phyloP scores from a whole-genome alignment of 2,888 invertebrate species.

The Eristalis arbustorum region DNA sequence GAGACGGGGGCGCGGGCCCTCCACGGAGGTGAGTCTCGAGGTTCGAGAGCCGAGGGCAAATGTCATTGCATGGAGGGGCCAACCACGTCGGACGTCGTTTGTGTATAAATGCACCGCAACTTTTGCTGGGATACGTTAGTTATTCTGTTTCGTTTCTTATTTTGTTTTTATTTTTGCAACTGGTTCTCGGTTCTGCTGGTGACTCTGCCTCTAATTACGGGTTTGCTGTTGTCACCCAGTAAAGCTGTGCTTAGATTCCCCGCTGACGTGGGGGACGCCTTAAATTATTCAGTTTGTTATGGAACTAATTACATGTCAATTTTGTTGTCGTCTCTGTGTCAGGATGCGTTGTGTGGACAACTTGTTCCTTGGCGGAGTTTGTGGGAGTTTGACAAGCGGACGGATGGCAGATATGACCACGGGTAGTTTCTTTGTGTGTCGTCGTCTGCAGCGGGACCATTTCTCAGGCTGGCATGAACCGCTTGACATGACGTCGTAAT shows the following conservation, averaged over 20 bases:
- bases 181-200: background rate
- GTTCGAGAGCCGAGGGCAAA: slow-evolving; percentile 12
- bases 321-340: slow-evolving; percentile 13
- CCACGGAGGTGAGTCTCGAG: no score
- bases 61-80: slow-evolving; percentile 28
- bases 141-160: slow-evolving; percentile 9
- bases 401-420: background rate
- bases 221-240: slow-evolving; percentile 18
- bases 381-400: background rate
- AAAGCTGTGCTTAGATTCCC: slow-evolving; percentile 3
- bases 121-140: slow-evolving; percentile 41
- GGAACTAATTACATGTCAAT: slow-evolving; percentile 43
- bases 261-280: slow-evolving; percentile 34
- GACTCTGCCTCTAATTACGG: slow-evolving; percentile 16
- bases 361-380: background rate
- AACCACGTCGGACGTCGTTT: background rate
- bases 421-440: background rate
- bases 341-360: slow-evolving; percentile 3
- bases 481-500: background rate
- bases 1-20: no score
- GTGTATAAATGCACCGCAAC: slow-evolving; percentile 33
- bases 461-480: background rate
- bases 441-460: background rate
- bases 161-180: background rate
- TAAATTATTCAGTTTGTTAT: slow-evolving; percentile 37